Base-by-base conservation (phyloP, 1,140 invertebrate genomes). In the Pteromalus puparum region DNA sequence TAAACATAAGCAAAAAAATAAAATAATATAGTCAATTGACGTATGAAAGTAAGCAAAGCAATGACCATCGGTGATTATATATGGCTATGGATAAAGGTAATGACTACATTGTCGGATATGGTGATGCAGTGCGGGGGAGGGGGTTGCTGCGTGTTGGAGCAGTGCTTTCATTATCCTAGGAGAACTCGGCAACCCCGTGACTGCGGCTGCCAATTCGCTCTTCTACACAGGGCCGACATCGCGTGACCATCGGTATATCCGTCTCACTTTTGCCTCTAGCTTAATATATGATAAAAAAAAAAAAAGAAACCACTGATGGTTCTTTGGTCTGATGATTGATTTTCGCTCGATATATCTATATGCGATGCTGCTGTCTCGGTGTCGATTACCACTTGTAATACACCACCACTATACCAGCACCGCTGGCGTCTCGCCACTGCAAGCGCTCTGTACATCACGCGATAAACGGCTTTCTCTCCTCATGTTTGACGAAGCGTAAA, bases 201-300 rank as follows among this genome's bases (percentile, higher is more conserved):
- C 91, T 97, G 96, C 92, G 96, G 96, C 93, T 97, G 96, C 94
- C 96, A 97, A 92, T 97, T 97, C 92, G 96, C 96, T 89, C 94
- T 97, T 90, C 95, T 97, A 89, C 97, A 97, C 93, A 96, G 96
- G 89, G 97, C 95, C 87, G 96, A 96, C 89, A 95, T 95, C 90
- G 95, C 92, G 91, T 92, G 92, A 94, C 92, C 89, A 92, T 92
- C 91, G 92, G 92, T 93, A 92, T 89, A 92, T 89, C 88, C 30
- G 30, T 34, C 26, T 81, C 82, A 83, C 28, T 73, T 79, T 61
- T 34, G 10, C 65, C 26, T 53, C 77, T 72, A 78, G 30, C 42
- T 61, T 61, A 21, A n/a, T n/a, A 18, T 18, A 53, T 21, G 30
- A 34, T 34, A 53, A 5, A 61, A 21, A n/a, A n/a, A n/a, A n/a